phyloP scores from a whole-genome alignment of 2,888 invertebrate genomes.

The Phaedon cochleariae region DNA sequence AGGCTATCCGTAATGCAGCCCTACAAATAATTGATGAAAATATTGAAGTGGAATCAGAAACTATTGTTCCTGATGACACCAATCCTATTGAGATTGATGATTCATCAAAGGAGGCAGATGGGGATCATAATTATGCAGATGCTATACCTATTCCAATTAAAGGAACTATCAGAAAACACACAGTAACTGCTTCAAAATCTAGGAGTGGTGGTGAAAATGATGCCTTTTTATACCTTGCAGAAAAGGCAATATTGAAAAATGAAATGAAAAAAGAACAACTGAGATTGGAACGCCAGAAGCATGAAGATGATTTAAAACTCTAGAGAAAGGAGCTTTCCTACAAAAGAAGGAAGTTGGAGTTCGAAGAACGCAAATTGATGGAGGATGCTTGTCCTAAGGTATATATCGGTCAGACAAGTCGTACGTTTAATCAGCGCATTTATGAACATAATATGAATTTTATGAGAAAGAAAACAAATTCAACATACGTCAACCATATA shows the following conservation, averaged over 20 bases:
- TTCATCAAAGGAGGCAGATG: not conserved
- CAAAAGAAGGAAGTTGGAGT: not conserved
- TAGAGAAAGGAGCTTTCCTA: not conserved
- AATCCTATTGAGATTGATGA: not conserved
- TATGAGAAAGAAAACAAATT: no score
- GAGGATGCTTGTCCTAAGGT: no score
- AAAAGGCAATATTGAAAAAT: not conserved
- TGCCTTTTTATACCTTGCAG: no score
- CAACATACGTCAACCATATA: no score
- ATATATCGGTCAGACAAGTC: no score
- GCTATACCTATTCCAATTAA: not conserved
- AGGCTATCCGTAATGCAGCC: not conserved
- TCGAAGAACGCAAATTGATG: no score
- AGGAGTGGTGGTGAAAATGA: not conserved
- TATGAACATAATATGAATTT: no score
- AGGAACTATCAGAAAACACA: not conserved
- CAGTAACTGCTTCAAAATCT: not conserved
- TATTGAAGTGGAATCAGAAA: not conserved
- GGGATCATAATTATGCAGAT: slow-evolving; percentile 2
- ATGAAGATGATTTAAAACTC: not conserved
- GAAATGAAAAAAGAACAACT: not conserved
- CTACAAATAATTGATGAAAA: not conserved
- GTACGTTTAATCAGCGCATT: no score
- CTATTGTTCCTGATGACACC: not conserved
- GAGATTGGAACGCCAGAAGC: slow-evolving; percentile 1